These are phyloP conservation scores for Setophaga petechia DNA, from an alignment of 2,113 vertebrate species.

Conservation along the genomic window DNA sequence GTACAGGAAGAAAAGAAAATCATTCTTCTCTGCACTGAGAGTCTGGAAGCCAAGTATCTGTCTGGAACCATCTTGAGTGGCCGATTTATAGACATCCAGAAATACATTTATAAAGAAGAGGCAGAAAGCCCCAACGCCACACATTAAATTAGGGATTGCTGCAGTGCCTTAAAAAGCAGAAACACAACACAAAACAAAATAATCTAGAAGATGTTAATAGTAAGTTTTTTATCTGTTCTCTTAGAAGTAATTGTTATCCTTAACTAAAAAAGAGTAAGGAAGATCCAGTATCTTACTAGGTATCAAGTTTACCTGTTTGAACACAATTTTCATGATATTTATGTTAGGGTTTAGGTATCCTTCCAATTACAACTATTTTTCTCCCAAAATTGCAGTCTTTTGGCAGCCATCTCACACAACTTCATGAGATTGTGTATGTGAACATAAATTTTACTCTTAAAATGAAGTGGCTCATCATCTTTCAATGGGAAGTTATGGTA, in stretches of 20 bases:
- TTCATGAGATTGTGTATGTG: neutral
- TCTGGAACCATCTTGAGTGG: neutral
- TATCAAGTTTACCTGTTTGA: neutral
- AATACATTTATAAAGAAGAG: neutral
- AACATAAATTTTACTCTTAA: neutral
- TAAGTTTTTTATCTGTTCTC: neutral
- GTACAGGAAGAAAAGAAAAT: slow-evolving; percentile 26
- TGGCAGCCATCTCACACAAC: neutral
- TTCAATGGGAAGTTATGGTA: neutral
- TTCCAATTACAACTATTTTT: neutral
- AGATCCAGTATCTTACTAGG: neutral
- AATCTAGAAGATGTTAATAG: neutral
- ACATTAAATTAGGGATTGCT: neutral
- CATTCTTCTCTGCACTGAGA: neutral
- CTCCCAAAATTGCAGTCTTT: neutral
- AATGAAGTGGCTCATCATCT: neutral
- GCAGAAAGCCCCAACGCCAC: neutral
- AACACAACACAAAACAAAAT: neutral
- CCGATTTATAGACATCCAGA: neutral
- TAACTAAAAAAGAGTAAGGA: neutral
- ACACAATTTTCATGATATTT: neutral
- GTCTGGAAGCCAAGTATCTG: slow-evolving; percentile 2
- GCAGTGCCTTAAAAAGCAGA: neutral
- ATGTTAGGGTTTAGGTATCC: neutral
- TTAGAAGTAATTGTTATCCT: neutral